Percentiles rank a stretch among this genome's conserved stretches.
phyloP scores from a whole-genome alignment of 2,113 vertebrate species.

The Cinclus mexicanus region DNA sequence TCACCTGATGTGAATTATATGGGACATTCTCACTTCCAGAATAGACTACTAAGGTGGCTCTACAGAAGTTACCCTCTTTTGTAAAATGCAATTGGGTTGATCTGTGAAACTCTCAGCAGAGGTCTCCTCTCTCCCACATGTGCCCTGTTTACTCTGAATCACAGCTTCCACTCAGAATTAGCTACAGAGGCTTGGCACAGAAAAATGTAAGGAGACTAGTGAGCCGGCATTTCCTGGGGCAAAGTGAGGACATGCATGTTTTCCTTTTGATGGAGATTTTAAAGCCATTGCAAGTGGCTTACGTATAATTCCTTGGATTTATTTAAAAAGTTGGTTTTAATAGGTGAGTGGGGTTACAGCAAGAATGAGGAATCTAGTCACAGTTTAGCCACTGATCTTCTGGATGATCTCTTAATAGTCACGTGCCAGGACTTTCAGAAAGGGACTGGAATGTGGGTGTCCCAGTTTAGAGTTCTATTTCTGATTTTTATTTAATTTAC shows the following conservation, averaged over 20 bases:
- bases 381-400: neutral
- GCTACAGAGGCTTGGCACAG: neutral
- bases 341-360: neutral
- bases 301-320: constrained; percentile 24
- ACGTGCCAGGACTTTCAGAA: neutral
- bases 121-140: neutral
- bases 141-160: neutral
- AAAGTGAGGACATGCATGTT: constrained; percentile 17
- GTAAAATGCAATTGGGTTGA: neutral
- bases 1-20: neutral
- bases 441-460: neutral
- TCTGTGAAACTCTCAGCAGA: neutral
- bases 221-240: neutral
- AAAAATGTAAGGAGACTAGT: neutral
- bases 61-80: neutral
- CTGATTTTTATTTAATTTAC: neutral
- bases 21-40: neutral
- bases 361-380: neutral
- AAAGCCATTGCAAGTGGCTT: constrained; percentile 28
- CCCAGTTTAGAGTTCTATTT: neutral
- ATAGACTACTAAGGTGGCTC: neutral
- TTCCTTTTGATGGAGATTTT: neutral
- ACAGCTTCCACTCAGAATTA: neutral
- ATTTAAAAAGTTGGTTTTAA: constrained; percentile 14
- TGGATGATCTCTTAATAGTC: neutral